Percentiles rank a stretch among this genome's conserved stretches.
Conservation (phyloP, 2,797 vertebrate genomes). For the Novumbra hubbsi region DNA sequence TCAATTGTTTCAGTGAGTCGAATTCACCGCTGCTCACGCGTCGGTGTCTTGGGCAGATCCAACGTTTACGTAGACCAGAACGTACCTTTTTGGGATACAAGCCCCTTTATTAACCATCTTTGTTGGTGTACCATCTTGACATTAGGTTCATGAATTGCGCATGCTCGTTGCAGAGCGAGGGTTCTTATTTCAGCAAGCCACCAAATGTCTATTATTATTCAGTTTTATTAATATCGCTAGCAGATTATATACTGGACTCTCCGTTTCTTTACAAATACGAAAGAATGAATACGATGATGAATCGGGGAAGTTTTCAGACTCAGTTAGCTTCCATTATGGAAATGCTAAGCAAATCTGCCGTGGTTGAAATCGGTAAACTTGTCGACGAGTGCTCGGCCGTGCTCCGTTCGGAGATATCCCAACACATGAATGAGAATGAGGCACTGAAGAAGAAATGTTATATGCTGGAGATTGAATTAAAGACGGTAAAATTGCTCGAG, state of each 20-base stretch:
- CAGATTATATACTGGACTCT: not conserved
- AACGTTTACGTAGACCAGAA: too few relatives aligned
- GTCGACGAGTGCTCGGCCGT: constrained; percentile 73
- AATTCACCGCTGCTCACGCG: too few relatives aligned
- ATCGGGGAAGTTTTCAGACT: constrained; percentile 65
- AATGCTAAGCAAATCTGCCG: constrained; percentile 70
- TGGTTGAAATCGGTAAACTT: constrained; percentile 73
- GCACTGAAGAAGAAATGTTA: constrained; percentile 72
- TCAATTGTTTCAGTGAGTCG: too few relatives aligned
- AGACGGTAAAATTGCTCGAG: constrained; percentile 47
- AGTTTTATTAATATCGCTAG: not conserved
- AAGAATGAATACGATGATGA: constrained; percentile 58
- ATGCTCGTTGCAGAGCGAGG: too few relatives aligned
- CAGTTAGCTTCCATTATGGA: constrained; percentile 73
- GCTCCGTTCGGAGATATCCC: constrained; percentile 71
- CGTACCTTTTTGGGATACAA: too few relatives aligned
- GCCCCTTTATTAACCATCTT: too few relatives aligned
- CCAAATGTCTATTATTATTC: constrained; percentile 2
- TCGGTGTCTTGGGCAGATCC: too few relatives aligned
- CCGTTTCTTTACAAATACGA: not conserved
- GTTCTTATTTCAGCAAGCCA: not conserved
- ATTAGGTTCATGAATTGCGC: too few relatives aligned
- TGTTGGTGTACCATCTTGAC: too few relatives aligned
- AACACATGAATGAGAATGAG: constrained; percentile 73
- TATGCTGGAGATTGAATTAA: constrained; percentile 73